Conservation (phyloP, 2,797 vertebrate genomes). For the Cyprinodon diabolis region DNA sequence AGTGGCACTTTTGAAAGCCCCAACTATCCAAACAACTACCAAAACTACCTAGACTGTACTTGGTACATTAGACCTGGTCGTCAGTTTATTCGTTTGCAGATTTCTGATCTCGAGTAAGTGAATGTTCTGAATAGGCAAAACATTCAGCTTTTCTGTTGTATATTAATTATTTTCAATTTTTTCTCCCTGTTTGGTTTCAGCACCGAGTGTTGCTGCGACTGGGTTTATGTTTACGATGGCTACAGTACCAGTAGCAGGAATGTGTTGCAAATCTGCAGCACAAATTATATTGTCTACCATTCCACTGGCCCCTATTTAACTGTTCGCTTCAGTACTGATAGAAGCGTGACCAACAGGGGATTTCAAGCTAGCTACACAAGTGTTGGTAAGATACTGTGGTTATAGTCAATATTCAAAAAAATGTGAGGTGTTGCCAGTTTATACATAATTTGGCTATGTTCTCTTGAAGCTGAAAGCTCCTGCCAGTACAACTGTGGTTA, state of each 20-base stretch:
- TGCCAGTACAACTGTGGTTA: slow-evolving; percentile 58
- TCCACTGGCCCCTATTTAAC: slow-evolving; percentile 46
- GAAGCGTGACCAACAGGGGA: accelerated
- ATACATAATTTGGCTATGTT: background rate
- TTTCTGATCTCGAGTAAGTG: slow-evolving; percentile 32
- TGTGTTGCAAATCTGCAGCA: slow-evolving; percentile 23
- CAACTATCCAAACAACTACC: slow-evolving; percentile 40
- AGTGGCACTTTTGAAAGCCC: slow-evolving; percentile 42
- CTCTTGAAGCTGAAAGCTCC: slow-evolving; percentile 6
- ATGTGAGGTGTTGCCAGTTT: background rate
- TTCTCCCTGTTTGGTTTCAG: slow-evolving; percentile 14
- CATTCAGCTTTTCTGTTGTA: too few species aligned
- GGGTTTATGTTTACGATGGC: slow-evolving; percentile 53
- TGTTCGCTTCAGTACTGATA: slow-evolving; percentile 47
- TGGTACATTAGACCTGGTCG: slow-evolving; percentile 46
- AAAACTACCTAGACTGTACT: background rate
- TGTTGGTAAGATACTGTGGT: slow-evolving; percentile 33
- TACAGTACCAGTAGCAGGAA: background rate
- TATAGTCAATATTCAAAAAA: background rate
- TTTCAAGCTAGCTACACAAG: slow-evolving; percentile 31
- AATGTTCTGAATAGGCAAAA: background rate
- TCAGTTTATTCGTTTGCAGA: slow-evolving; percentile 13
- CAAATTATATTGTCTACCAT: background rate
- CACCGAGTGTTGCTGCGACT: slow-evolving; percentile 33
- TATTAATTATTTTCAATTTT: too few species aligned